Evolutionary conservation across 2,113 vertebrate genomes (phyloP), one percentile per base, ranked within the genome.

Genomic region (Zapus hudsonius): DNA sequence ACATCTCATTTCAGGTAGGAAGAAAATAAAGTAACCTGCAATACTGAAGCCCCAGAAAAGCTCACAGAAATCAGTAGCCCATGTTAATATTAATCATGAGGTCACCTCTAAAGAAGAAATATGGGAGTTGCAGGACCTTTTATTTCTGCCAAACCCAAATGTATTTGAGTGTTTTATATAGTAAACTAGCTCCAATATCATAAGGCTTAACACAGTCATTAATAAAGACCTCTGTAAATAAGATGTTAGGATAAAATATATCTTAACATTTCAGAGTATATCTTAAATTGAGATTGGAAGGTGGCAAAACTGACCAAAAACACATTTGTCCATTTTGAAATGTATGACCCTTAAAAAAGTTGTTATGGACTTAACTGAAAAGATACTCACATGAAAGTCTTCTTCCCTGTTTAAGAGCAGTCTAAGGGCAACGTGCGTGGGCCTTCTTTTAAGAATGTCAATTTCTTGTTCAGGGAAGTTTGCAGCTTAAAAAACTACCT

Each of bases 191-290:
- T 97, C 93, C 82, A 96, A 96, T 97, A 97, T 94, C 92, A 84
- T 94, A 96, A 91, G 94, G 96, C 87, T 95, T 96, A 97, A 96
- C 97, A 90, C 75, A 97, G 96, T 94, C 97, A 86, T 95, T 97
- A 96, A 93, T 93, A 91, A 64, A 27, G 94, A 93, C 97, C 93
- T 97, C 94, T 94, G 84, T 94, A 97, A 97, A 91, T 96, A 90
- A 97, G 96, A 96, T 96, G 96, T 95, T 96, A 98, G 91, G 95
- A 93, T 97, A 97, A 98, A 93, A 91, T 90, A 96, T 88, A 97
- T 96, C 36, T 42, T 59, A 59, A 20, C 2, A 13, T 61, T 97
- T 97, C 94, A 96, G 90, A 96, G 94, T 84, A 93, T 73, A 94
- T 94, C 89, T 91, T 69, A 96, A 94, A 79, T 86, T 96, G 40